Evolutionary conservation across 2,888 invertebrate genomes (phyloP).

Genomic region (Pollenia angustigena): DNA sequence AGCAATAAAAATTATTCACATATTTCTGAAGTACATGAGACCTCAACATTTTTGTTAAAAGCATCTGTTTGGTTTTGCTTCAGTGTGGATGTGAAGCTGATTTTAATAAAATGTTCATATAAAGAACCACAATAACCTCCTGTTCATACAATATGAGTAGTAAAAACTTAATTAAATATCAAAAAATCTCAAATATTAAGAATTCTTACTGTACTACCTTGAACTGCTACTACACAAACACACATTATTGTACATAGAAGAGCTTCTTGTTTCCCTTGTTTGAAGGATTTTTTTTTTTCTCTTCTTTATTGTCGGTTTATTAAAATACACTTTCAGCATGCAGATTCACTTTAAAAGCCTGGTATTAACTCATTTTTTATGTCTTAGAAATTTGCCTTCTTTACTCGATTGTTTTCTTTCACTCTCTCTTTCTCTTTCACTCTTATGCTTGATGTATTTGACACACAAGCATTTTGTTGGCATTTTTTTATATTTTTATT

Average conservation of each 20-base stretch:
- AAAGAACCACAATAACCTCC: conserved; percentile 66
- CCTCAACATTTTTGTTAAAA: conserved; percentile 56
- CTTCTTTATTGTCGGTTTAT: conserved; percentile 33
- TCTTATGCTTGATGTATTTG: neutral
- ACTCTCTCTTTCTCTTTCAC: conserved; percentile 1
- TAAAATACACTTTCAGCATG: conserved; percentile 53
- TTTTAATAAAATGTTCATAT: conserved; percentile 62
- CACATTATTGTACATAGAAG: neutral
- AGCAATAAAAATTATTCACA: conserved; percentile 64
- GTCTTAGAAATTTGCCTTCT: conserved; percentile 39
- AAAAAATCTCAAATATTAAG: conserved; percentile 54
- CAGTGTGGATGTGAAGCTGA: conserved; percentile 47
- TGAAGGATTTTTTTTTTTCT: conserved; percentile 18
- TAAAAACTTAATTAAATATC: conserved; percentile 72
- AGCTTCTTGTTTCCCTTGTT: conserved; percentile 20
- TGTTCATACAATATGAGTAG: conserved; percentile 52
- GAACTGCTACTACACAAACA: neutral
- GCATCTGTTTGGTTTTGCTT: conserved; percentile 27
- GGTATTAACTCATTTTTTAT: conserved; percentile 61
- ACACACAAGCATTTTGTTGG: conserved; percentile 37
- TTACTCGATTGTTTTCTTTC: neutral
- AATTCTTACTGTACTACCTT: conserved; percentile 42
- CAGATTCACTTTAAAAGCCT: conserved; percentile 50
- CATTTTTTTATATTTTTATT: conserved; percentile 32
- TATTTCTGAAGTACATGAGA: conserved; percentile 61